Base-by-base conservation (phyloP, 2,113 vertebrate species). In the Sceloporus undulatus region DNA sequence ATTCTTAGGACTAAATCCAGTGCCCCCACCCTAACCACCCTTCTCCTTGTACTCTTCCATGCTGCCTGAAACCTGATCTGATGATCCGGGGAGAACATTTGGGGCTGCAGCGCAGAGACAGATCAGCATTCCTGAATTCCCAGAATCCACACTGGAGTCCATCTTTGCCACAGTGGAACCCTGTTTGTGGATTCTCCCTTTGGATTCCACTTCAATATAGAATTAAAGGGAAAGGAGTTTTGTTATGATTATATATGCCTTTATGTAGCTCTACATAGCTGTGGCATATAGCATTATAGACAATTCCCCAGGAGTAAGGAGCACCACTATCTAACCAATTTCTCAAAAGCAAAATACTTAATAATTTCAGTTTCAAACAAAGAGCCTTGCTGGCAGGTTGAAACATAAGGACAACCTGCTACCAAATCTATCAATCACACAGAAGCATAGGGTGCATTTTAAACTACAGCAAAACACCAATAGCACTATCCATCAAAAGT, bases 401-500 rank as follows among this genome's bases (percentile, higher is more conserved):
- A 92, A 89, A 90, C 78, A 1, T 2, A 0, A 84, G 75, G 82
- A 82, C 84, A 87, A 5, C 6, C 34, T 68, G 18, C 34, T 89
- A 40, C 19, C 80, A 68, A 87, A 1, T 0, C 85, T 87, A 54
- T 87, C 82, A 82, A 84, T 91, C 71, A 86, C 27, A 75, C 6
- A 86, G 13, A 88, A 94, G 74, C 34, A 77, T 3, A 29, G 27
- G 2, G 9, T 3, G 2, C 16, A 82, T 91, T 92, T 93, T 93
- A 91, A 92, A 89, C 42, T 25, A 87, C 19, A 85, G 75, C 6
- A 93, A 92, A 93, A 93, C 40, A 29, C 83, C 29, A 79, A 52
- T 38, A 62, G 56, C 21, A 48, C 42, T 79, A 92, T 87, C 70
- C 27, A 76, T 93, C 85, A 92, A 92, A 95, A 90, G 27, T 88